Evolutionary conservation across 2,797 vertebrate genomes (phyloP), one percentile per base, ranked within the genome.

Genomic region (Syndactyla subalaris): DNA sequence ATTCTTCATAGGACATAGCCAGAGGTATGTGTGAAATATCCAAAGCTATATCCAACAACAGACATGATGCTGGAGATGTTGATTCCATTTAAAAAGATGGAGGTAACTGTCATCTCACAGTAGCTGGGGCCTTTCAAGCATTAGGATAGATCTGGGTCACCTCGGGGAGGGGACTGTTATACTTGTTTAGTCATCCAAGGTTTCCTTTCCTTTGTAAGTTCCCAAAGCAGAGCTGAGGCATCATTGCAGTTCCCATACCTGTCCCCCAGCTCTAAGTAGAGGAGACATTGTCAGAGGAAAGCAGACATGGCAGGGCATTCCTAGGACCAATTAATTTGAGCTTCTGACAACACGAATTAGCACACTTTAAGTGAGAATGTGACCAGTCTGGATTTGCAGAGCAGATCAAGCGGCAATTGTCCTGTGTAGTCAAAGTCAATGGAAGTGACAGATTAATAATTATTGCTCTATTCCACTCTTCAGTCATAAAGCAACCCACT

Each of bases 311-410:
- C 68, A 96, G 61, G 65, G 36, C 41, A 82, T 90, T 67, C 36
- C 59, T 74, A 84, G 48, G 68, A 93, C 80, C 94, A 95, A 91
- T 92, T 96, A 95, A 85, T 71, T 4, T 87, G 77, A 91, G 67
- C 43, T 95, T 82, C 83, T 95, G 93, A 87, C 94, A 96, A 84
- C 36, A 71, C 22, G 87, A 90, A 96, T 96, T 95, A 92, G 10
- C 59, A 49, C 51, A 79, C 48, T 88, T 90, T 83, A 93, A 91
- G 79, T 45, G 66, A 91, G 79, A 94, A 83, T 95, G 49, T 81
- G 93, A 58, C 82, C 76, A 71, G 67, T 76, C 73, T 89, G 67
- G 39, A 86, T 94, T 87, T 89, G 41, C 23, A 58, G 61, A 92
- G 75, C 17, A 94, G 67, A 83, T 95, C 67, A 96, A 96, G 84